phyloP scores from a whole-genome alignment of 2,797 vertebrate species.

The Hephaestus fuliginosus region DNA sequence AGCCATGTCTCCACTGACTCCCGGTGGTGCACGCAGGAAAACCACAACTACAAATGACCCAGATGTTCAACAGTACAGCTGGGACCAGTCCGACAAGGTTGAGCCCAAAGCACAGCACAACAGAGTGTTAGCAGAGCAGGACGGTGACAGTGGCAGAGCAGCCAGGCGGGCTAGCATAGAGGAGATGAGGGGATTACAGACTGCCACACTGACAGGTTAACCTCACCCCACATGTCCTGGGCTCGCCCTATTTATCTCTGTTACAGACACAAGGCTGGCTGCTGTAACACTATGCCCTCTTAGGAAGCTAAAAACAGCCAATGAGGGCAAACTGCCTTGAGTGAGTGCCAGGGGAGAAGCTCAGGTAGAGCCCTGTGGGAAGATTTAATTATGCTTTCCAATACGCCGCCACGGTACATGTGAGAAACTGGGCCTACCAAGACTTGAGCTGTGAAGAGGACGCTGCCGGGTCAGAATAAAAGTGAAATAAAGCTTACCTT shows the following conservation, averaged over 20 bases:
- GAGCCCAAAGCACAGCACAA: conserved; percentile 15
- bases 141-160: conserved; percentile 41
- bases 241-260: conserved; percentile 64
- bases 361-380: conserved; percentile 63
- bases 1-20: conserved; percentile 24
- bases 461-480: conserved; percentile 9
- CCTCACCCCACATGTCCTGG: conserved; percentile 32
- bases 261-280: conserved; percentile 62
- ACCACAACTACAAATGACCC: conserved; percentile 41
- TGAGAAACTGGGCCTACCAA: conserved; percentile 10
- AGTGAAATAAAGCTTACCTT: background rate
- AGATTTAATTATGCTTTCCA: conserved; percentile 42
- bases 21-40: conserved; percentile 18
- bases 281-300: conserved; percentile 62
- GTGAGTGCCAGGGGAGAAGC: conserved; percentile 58
- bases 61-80: conserved; percentile 54
- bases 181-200: conserved; percentile 64
- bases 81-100: conserved; percentile 34
- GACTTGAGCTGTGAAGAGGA: conserved; percentile 8
- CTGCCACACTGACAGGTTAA: conserved; percentile 52
- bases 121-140: conserved; percentile 17
- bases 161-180: conserved; percentile 35
- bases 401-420: conserved; percentile 7
- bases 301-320: conserved; percentile 68
- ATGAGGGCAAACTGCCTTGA: conserved; percentile 55